Evolutionary conservation across 2,113 vertebrate species (phyloP).

Genomic region (Lanius ludovicianus): DNA sequence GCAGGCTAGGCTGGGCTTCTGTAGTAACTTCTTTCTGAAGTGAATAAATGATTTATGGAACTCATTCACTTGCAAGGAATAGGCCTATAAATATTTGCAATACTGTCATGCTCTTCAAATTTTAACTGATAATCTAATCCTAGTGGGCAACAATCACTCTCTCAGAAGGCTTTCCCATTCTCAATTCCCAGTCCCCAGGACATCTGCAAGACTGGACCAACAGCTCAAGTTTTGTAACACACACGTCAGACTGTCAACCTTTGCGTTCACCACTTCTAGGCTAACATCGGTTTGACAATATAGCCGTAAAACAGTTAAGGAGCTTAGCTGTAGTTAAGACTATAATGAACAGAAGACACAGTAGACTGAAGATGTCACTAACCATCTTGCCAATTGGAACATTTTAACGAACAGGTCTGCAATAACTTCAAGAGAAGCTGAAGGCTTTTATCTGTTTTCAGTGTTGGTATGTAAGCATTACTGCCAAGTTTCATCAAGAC

Average conservation of each 20-base stretch:
- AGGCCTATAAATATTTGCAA: background rate
- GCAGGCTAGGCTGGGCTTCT: background rate
- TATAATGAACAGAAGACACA: constrained; percentile 22
- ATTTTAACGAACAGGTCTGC: constrained; percentile 70
- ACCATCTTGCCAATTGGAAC: constrained; percentile 62
- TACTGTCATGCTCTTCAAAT: background rate
- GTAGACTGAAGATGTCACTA: constrained; percentile 66
- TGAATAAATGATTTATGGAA: background rate
- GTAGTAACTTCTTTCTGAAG: background rate
- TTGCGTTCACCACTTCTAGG: background rate
- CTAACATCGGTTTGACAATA: background rate
- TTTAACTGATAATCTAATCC: background rate
- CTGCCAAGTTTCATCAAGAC: constrained; percentile 84
- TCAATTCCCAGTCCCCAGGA: background rate
- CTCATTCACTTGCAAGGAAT: rapidly evolving
- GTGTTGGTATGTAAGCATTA: constrained; percentile 86
- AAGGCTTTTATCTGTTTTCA: constrained; percentile 89
- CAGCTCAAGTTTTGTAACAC: background rate
- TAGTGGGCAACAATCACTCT: background rate
- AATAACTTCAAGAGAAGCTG: constrained; percentile 86
- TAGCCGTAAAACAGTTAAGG: background rate
- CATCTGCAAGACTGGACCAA: background rate
- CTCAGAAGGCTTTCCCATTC: background rate
- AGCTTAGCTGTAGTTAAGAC: constrained; percentile 10
- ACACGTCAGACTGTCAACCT: background rate